Percentiles rank a stretch among this genome's conserved stretches.
Evolutionary conservation across 2,797 vertebrate species (phyloP).

Genomic region (Enteromius thamalakanensis): DNA sequence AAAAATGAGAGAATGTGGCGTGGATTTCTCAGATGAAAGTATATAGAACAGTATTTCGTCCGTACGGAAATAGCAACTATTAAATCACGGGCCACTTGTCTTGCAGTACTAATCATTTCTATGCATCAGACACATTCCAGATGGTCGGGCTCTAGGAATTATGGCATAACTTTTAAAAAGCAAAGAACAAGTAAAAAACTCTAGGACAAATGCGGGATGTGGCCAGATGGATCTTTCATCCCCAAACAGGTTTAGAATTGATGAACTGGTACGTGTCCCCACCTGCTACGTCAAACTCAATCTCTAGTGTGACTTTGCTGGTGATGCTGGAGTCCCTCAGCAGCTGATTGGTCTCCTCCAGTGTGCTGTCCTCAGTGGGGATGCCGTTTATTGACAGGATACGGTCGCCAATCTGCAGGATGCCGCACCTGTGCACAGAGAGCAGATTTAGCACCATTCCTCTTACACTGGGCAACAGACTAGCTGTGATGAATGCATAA

Average conservation of each 20-base stretch:
- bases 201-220: neutral
- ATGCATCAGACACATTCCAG: slow-evolving; percentile 39
- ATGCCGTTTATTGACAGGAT: slow-evolving; percentile 95
- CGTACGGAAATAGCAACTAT: slow-evolving; percentile 7
- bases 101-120: slow-evolving; percentile 23
- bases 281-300: slow-evolving; percentile 99
- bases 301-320: slow-evolving; percentile 95
- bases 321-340: slow-evolving; percentile 94
- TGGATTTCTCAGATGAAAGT: slow-evolving; percentile 20
- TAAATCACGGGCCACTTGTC: slow-evolving; percentile 26
- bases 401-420: slow-evolving; percentile 96
- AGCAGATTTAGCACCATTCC: slow-evolving; percentile 43
- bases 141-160: slow-evolving; percentile 34
- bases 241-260: slow-evolving; percentile 6
- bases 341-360: slow-evolving; percentile 98
- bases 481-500: slow-evolving; percentile 4
- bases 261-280: slow-evolving; percentile 52
- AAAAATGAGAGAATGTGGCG: slow-evolving; percentile 6
- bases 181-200: neutral
- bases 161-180: neutral
- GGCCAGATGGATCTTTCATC: slow-evolving; percentile 26
- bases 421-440: slow-evolving; percentile 84
- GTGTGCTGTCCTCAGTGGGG: slow-evolving; percentile 95
- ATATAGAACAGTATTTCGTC: slow-evolving; percentile 17
- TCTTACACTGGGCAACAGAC: neutral